phyloP scores from a whole-genome alignment of 2,797 vertebrate species.

The Scolopax bukidnonensis region DNA sequence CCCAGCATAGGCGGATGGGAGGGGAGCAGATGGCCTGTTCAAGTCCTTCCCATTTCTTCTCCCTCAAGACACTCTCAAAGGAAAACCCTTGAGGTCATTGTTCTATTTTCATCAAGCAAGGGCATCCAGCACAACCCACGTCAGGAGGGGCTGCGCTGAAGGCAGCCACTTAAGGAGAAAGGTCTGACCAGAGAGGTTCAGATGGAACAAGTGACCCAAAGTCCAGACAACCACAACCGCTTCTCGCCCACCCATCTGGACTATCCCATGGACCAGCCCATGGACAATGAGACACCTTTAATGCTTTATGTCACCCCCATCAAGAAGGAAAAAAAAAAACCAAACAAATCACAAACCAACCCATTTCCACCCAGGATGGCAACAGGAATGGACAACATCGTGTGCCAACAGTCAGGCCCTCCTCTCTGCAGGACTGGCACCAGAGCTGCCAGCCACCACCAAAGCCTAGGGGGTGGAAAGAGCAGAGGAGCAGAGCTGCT shows the following conservation, averaged over 20 bases:
- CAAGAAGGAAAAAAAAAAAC: too few relatives aligned
- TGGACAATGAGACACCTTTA: not conserved
- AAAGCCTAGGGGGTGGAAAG: too few relatives aligned
- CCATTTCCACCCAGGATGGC: not conserved
- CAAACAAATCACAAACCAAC: not conserved
- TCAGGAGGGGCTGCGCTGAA: not conserved
- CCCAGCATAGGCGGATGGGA: conserved; percentile 12
- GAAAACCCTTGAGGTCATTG: conserved; percentile 27
- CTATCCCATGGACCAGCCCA: not conserved
- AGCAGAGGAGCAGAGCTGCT: not conserved
- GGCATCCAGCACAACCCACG: rapidly evolving
- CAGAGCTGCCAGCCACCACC: not conserved
- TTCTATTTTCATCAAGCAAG: not conserved
- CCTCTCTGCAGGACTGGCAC: not conserved
- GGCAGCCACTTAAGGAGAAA: not conserved
- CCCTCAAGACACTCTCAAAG: conserved; percentile 9
- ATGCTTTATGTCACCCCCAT: not conserved
- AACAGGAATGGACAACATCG: not conserved
- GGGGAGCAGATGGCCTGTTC: not conserved
- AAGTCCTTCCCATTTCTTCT: conserved; percentile 12
- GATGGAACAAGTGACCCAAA: not conserved
- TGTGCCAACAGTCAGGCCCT: not conserved
- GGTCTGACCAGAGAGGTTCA: not conserved
- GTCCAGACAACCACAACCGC: not conserved
- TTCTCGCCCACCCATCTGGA: not conserved